These are phyloP conservation scores for Meda fulgida DNA, from an alignment of 2,797 vertebrate species.

Conservation along the genomic window DNA sequence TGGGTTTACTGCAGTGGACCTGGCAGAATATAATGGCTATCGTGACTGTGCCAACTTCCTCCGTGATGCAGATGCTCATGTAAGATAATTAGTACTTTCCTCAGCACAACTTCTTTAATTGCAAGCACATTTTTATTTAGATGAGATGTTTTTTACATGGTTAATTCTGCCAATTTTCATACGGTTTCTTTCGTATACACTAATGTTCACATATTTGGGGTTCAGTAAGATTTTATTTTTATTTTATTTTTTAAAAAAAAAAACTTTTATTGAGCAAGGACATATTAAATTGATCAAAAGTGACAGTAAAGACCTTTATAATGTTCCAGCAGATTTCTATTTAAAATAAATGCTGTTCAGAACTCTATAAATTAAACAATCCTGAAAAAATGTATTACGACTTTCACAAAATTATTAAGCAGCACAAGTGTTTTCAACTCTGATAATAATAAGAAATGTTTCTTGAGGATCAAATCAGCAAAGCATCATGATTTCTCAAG, in stretches of 20 bases:
- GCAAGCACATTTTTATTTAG: neutral
- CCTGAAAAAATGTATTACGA: neutral
- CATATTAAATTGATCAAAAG: neutral
- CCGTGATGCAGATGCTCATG: conserved; percentile 68
- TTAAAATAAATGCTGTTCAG: neutral
- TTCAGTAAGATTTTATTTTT: neutral
- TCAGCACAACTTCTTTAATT: neutral
- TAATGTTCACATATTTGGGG: neutral
- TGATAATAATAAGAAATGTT: neutral
- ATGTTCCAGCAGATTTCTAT: neutral
- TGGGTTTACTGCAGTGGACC: conserved; percentile 79
- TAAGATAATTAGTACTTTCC: conserved; percentile 61
- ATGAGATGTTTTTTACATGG: neutral
- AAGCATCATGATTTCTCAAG: no score
- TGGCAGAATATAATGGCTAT: conserved; percentile 85
- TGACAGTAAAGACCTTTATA: neutral
- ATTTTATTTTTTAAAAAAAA: neutral
- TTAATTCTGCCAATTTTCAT: neutral
- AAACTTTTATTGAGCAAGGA: neutral
- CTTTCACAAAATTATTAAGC: neutral
- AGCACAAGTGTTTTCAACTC: neutral
- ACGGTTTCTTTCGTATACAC: neutral
- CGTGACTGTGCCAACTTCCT: conserved; percentile 80
- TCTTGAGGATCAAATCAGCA: neutral
- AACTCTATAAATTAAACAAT: neutral